Percentiles rank a stretch among this genome's conserved stretches.
Conservation (phyloP, 1,140 invertebrate genomes). For the Danaus melanippus region DNA sequence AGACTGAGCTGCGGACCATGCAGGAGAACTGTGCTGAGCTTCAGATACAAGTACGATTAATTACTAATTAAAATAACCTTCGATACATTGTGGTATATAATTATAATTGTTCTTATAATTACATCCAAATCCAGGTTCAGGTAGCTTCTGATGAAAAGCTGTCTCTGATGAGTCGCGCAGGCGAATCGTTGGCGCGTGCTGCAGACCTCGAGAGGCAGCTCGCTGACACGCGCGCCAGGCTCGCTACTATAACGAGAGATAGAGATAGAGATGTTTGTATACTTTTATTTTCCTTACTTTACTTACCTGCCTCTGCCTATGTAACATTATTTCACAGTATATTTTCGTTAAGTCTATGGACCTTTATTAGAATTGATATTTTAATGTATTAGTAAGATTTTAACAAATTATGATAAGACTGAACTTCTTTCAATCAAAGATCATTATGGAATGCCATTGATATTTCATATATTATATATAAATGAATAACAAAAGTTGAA, state of each 20-base stretch:
- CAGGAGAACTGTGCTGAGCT: slow-evolving; percentile 83
- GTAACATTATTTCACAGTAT: background rate
- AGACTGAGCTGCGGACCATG: slow-evolving; percentile 80
- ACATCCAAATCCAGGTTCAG: slow-evolving; percentile 39
- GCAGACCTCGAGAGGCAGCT: slow-evolving; percentile 55
- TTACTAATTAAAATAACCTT: no score
- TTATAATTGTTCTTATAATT: background rate
- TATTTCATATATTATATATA: no score
- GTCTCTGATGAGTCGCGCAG: slow-evolving; percentile 52
- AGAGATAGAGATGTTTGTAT: slow-evolving; percentile 60
- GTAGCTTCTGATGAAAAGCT: slow-evolving; percentile 63
- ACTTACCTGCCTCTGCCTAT: background rate
- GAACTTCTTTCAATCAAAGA: no score
- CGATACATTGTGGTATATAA: no score
- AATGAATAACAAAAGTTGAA: no score
- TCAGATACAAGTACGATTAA: slow-evolving; percentile 77
- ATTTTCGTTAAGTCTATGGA: no score
- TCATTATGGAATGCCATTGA: no score
- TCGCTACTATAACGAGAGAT: slow-evolving; percentile 51
- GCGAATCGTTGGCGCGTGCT: slow-evolving; percentile 54
- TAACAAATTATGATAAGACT: no score
- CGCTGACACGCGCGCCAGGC: slow-evolving; percentile 44
- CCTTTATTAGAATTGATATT: no score
- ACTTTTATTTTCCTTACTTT: slow-evolving; percentile 4
- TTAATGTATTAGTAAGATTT: no score